Evolutionary conservation across 2,797 vertebrate genomes (phyloP).

Genomic region (Xiphophorus birchmanni): DNA sequence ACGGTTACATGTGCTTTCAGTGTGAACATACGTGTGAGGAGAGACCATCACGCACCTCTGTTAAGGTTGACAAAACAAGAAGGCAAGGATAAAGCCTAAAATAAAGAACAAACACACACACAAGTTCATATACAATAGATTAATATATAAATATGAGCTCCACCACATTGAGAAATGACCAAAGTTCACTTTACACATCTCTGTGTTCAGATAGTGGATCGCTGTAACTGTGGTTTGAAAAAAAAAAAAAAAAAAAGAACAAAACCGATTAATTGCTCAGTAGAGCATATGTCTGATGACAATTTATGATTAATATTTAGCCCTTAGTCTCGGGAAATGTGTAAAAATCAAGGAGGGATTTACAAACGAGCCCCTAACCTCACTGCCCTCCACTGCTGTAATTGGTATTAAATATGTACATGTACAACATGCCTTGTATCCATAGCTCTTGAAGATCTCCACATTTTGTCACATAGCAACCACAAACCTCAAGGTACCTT

Average conservation of each 20-base stretch:
- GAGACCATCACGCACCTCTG: constrained; percentile 57
- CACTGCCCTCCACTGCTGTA: background rate
- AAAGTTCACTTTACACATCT: constrained; percentile 9
- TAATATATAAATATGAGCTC: constrained; percentile 49
- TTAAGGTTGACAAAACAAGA: constrained; percentile 39
- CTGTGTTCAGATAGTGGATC: constrained; percentile 30
- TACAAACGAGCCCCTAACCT: constrained; percentile 43
- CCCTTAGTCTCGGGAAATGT: constrained; percentile 78
- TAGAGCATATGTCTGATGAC: constrained; percentile 34
- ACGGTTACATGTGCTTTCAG: constrained; percentile 2
- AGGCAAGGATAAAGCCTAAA: constrained; percentile 48
- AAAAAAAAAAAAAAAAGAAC: constrained; percentile 25
- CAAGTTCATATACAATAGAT: constrained; percentile 60
- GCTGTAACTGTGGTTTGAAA: constrained; percentile 48
- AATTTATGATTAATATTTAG: constrained; percentile 60
- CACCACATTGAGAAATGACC: constrained; percentile 24
- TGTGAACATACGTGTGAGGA: background rate
- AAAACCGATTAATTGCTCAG: constrained; percentile 22
- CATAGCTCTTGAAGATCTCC: background rate
- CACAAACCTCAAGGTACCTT: background rate
- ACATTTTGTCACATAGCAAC: background rate
- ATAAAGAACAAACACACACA: constrained; percentile 45
- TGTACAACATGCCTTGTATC: background rate
- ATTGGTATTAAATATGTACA: constrained; percentile 7
- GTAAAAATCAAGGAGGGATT: constrained; percentile 56